Base-by-base conservation (phyloP, 1,140 invertebrate species). In the Colletes latitarsis region DNA sequence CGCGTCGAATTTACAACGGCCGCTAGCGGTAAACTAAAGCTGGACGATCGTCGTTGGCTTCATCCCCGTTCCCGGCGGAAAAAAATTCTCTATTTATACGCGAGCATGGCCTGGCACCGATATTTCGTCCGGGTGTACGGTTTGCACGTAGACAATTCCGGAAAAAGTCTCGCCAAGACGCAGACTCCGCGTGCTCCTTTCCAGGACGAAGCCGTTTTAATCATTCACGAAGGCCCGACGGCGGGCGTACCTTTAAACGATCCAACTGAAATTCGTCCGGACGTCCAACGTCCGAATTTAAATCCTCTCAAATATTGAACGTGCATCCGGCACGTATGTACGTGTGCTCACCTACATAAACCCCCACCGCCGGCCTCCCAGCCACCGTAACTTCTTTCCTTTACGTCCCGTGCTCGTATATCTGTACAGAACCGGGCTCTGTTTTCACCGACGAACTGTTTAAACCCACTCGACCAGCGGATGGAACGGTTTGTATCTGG, bases 261-360 rank as follows among this genome's bases (percentile, higher is more conserved):
- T 89, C 88, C 89, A 77, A 86, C 87, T 88, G 89, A 92, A 92
- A 92, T 92, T 92, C 91, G 91, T 92, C 90, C 84, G 90, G 91
- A 92, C 91, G 87, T 90, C 87, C 87, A 88, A 84, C 88, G 88
- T 89, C 87, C 89, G 90, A 92, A 92, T 92, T 92, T 92, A 92
- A 92, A 92, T 92, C 92, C 91, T 89, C 88, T 92, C 89, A 91
- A 92, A 92, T 92, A 92, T 92, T 92, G 89, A 92, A 90, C 89
- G 88, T 87, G 88, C 85, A 88, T 82, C 89, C 75, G 80, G 60
- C 19, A 30, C 46, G 55, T 66, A 76, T 73, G 74, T 85, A 83
- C 75, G 77, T 85, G 62, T 67, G 60, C 49, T n/a, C 19, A 53
- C 21, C 21, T 53, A 39, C 12, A 14, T 14, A 1, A 49, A 49